Percentiles rank a stretch among this genome's conserved stretches.
phyloP scores from a whole-genome alignment of 2,797 vertebrate genomes.

The Orestias chungarensis region DNA sequence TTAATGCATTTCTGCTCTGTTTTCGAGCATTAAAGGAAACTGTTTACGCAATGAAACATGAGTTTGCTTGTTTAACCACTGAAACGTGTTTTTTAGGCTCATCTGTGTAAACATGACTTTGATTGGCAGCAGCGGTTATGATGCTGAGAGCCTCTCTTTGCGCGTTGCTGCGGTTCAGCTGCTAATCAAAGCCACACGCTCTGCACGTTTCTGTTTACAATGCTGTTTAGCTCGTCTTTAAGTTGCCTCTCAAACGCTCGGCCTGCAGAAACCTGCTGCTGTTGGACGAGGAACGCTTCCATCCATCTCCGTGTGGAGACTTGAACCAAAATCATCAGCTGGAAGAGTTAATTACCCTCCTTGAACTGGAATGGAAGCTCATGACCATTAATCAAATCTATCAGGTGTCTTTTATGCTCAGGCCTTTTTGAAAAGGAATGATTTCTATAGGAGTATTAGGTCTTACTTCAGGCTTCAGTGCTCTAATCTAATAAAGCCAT shows the following conservation, averaged over 20 bases:
- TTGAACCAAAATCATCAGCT: not conserved
- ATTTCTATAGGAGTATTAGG: not conserved
- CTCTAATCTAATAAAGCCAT: not conserved
- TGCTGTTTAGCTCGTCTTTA: slow-evolving; percentile 72
- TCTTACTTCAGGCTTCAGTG: not conserved
- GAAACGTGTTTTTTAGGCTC: slow-evolving; percentile 36
- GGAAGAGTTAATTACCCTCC: not conserved
- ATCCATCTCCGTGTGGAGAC: not conserved
- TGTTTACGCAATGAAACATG: slow-evolving; percentile 23
- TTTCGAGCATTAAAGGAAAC: slow-evolving; percentile 40
- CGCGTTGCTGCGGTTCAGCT: slow-evolving; percentile 53
- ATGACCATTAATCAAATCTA: no score
- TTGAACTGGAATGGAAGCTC: no score
- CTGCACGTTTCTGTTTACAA: slow-evolving; percentile 64
- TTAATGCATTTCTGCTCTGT: not conserved
- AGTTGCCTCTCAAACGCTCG: slow-evolving; percentile 59
- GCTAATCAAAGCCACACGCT: slow-evolving; percentile 76
- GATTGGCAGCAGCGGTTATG: slow-evolving; percentile 59
- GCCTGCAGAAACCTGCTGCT: slow-evolving; percentile 39
- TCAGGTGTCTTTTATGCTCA: not conserved
- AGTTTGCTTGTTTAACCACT: slow-evolving; percentile 37
- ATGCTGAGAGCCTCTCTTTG: slow-evolving; percentile 40
- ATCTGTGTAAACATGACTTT: slow-evolving; percentile 48
- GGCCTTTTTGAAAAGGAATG: not conserved
- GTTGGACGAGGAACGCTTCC: not conserved